Percentiles rank a stretch among this genome's conserved stretches.
These are phyloP conservation scores for Wiebesia pumilae DNA, from an alignment of 1,140 invertebrate genomes.

Conservation along the genomic window DNA sequence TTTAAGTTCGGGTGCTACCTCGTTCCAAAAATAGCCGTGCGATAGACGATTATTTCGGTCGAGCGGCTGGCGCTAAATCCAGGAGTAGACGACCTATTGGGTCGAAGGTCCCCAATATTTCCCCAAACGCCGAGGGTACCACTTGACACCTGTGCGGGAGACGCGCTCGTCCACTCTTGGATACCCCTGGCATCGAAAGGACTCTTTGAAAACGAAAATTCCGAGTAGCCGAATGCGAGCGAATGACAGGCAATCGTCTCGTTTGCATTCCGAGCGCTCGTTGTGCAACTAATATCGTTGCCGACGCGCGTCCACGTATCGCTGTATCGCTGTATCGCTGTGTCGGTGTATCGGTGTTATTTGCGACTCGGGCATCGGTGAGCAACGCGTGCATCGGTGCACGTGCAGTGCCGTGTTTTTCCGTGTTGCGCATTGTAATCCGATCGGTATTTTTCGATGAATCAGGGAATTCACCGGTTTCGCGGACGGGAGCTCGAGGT, in stretches of 20 bases:
- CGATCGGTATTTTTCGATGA: slow-evolving; percentile 46
- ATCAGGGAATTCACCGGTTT: slow-evolving; percentile 18
- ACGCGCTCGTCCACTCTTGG: too few species aligned
- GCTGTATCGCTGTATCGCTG: neutral
- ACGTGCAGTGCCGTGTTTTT: neutral
- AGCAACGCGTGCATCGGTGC: neutral
- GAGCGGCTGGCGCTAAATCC: neutral
- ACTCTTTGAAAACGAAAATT: too few species aligned
- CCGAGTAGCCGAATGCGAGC: too few species aligned
- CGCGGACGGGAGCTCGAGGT: neutral
- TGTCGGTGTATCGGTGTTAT: too few species aligned
- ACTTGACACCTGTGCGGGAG: too few species aligned
- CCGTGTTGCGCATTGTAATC: slow-evolving; percentile 24
- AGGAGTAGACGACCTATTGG: neutral
- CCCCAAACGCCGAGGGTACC: too few species aligned
- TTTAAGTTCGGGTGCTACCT: neutral
- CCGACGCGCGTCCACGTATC: neutral
- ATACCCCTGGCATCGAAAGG: too few species aligned
- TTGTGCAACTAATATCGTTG: neutral
- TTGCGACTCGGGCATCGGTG: neutral
- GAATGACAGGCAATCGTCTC: too few species aligned
- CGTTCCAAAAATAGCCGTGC: slow-evolving; percentile 22
- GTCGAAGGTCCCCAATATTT: neutral
- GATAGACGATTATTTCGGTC: slow-evolving; percentile 39
- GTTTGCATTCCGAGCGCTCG: neutral